Evolutionary conservation across 2,113 vertebrate genomes (phyloP), one percentile per base, ranked within the genome.

Genomic region (Tetrao urogallus): DNA sequence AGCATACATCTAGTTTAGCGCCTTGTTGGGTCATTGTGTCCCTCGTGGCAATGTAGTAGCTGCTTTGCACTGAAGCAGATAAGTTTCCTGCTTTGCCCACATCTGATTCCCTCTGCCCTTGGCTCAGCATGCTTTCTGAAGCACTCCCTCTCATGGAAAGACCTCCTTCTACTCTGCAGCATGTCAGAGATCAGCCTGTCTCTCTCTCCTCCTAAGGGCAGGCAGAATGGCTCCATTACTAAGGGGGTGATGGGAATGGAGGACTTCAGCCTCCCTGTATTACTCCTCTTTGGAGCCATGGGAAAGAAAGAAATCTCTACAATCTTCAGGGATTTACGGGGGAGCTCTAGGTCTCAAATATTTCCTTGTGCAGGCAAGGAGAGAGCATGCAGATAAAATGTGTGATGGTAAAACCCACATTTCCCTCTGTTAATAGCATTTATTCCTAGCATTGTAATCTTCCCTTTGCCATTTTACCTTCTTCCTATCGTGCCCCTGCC

Each of bases 41-140:
- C 18, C 3, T 92, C 15, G 2, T 40, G 58, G 40, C 52, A 91
- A 14, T 19, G 66, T 21, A 38, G 32, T 28, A 30, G 30, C 32
- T 72, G 38, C 34, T 71, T 2, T 1, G 2, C 25, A 32, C 28
- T 17, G 32, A 20, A 76, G 30, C 43, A 80, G 21, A n/a, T 47
- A 45, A 28, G 28, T 84, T 89, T 82, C 17, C 15, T 79, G 32
- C 38, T 84, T 69, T 65, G 67, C 11, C 16, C 11, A 28, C 18
- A 32, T 27, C 3, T 9, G 0, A 0, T 71, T 94, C 57, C 12
- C 14, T 75, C 42, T 86, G 47, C 21, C 56, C 10, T 28, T 66
- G 16, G 45, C 13, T 63, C 77, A 92, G 15, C 12, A 7, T 84
- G 45, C 93, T 75, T 61, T 3, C 1, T 43, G 50, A 61, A 67